A percentile compares a stretch with the other conserved stretches of the same genome.
Evolutionary conservation across 2,797 vertebrate genomes (phyloP).

Genomic region (Phaenicophaeus curvirostris): DNA sequence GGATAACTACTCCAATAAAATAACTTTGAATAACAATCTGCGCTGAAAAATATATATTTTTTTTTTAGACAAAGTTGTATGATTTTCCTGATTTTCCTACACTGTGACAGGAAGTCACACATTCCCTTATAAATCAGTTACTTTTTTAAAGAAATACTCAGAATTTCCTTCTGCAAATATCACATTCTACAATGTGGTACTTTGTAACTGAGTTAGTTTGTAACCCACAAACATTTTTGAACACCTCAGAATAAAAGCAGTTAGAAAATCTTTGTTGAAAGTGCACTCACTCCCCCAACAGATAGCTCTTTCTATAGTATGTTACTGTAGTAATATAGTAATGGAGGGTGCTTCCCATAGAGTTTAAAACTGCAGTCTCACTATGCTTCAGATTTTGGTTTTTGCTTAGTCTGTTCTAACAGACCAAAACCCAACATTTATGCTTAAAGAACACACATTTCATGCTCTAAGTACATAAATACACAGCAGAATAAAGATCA

Average conservation of each 20-base stretch:
- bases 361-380: background rate
- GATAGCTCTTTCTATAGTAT: background rate
- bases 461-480: background rate
- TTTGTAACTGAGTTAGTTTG: background rate
- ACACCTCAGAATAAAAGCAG: background rate
- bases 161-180: background rate
- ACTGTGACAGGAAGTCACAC: background rate
- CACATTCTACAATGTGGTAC: background rate
- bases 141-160: background rate
- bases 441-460: background rate
- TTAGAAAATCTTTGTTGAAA: background rate
- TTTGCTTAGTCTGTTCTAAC: background rate
- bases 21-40: background rate
- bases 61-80: background rate
- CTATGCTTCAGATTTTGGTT: background rate
- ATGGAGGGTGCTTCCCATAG: background rate
- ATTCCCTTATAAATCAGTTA: background rate
- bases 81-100: background rate
- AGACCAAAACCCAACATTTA: constrained; percentile 2
- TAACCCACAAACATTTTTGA: background rate
- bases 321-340: background rate
- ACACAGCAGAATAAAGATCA: background rate
- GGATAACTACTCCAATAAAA: background rate
- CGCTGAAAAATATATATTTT: background rate
- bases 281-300: background rate